A percentile compares a stretch with the other conserved stretches of the same genome.
These are phyloP conservation scores for Drosophila greeni DNA, from an alignment of 2,888 invertebrate species.

Conservation along the genomic window DNA sequence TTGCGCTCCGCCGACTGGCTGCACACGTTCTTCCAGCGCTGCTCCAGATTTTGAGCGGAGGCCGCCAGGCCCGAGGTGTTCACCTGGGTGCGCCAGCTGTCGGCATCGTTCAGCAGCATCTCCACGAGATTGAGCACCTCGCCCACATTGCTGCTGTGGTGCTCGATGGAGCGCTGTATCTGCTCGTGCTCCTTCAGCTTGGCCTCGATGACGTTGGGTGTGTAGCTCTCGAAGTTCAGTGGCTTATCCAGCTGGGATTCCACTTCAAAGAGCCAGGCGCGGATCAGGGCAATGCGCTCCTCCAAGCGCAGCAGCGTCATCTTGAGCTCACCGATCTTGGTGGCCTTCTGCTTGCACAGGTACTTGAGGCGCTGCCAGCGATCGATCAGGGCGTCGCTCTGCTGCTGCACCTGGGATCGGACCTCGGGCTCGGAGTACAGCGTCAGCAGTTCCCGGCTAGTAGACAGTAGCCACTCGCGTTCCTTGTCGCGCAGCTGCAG, in stretches of 20 bases:
- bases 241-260: conserved; percentile 85
- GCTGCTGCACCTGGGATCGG: conserved; percentile 81
- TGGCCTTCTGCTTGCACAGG: conserved; percentile 83
- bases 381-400: conserved; percentile 82
- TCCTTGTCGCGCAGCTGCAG: conserved; percentile 87
- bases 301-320: conserved; percentile 86
- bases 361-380: conserved; percentile 85
- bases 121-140: conserved; percentile 90
- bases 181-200: conserved; percentile 86
- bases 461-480: conserved; percentile 86
- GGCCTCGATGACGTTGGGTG: conserved; percentile 83
- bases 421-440: conserved; percentile 81
- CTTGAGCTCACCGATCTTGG: conserved; percentile 86
- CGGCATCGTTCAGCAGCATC: conserved; percentile 86
- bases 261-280: conserved; percentile 85
- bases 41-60: conserved; percentile 86
- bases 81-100: conserved; percentile 85
- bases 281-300: conserved; percentile 85
- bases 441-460: conserved; percentile 84
- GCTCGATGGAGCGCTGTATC: conserved; percentile 87
- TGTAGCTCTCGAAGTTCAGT: conserved; percentile 83
- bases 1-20: conserved; percentile 86
- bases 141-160: conserved; percentile 87
- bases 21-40: conserved; percentile 89
- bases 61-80: conserved; percentile 84